Base-by-base conservation (phyloP, 2,113 vertebrate genomes). In the Ibidorhyncha struthersii region DNA sequence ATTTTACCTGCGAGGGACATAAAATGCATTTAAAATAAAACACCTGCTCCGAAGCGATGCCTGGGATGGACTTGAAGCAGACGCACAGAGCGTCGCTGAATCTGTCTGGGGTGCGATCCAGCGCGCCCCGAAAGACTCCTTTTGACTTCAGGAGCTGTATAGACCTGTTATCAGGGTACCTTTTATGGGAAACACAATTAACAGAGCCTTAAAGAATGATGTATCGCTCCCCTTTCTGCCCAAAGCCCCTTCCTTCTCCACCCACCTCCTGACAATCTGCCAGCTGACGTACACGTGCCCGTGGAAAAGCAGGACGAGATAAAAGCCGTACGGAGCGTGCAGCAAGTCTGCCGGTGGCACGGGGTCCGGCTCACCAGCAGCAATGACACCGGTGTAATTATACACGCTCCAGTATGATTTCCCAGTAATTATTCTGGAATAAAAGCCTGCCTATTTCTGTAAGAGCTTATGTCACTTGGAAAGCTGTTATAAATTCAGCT, bases 381-480 rank as follows among this genome's bases (percentile, higher is more conserved):
- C 86, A 29, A 13, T 0, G 7, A 49, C 94, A 67, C 93, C 18
- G 0, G 56, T 34, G 82, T 89, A 92, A 92, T 96, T 96, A 86
- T 47, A 80, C 74, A 7, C 1, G 4, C 86, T 72, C 81, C 70
- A 47, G 81, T 62, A 47, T 0, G 1, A 93, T 90, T 95, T 94
- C 97, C 86, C 91, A 85, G 93, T 91, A 93, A 93, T 90, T 96
- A 95, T 95, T 96, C 94, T 66, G 91, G 95, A 91, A 95, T 96
- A 97, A 96, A 95, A 93, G 80, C 79, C 82, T 91, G 84, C 67
- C 94, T 97, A 96, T 97, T 97, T 97, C 94, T 94, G 94, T 87
- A 77, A 94, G 93, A 43, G 87, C 91, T 96, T 91, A 97, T 96
- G 95, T 97, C 94, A 96, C 91, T 94, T 94, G 90, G 95, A 96